Conservation (phyloP, 2,113 vertebrate species). For the Hymenochirus boettgeri region DNA sequence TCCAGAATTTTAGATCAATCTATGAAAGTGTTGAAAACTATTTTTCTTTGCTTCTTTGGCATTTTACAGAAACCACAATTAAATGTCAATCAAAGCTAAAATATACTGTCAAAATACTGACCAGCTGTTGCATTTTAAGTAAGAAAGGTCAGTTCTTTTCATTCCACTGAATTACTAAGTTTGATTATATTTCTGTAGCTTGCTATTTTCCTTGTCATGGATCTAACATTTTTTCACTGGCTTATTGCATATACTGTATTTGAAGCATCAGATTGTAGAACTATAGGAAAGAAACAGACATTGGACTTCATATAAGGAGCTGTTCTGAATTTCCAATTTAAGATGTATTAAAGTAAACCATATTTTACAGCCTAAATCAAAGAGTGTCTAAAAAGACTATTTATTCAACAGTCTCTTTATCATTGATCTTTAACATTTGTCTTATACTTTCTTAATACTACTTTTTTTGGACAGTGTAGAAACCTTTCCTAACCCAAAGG, state of each 20-base stretch:
- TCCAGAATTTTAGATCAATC: slow-evolving; percentile 24
- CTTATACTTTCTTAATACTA: no score
- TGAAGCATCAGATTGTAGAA: slow-evolving; percentile 20
- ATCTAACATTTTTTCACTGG: slow-evolving; percentile 9
- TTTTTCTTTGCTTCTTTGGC: slow-evolving; percentile 23
- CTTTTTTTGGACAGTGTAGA: no score
- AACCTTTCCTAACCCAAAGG: no score
- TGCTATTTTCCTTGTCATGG: slow-evolving; percentile 23
- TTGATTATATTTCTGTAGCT: slow-evolving; percentile 13
- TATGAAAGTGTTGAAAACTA: slow-evolving; percentile 21
- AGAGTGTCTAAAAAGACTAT: no score
- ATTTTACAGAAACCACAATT: slow-evolving; percentile 26
- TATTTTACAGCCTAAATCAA: no score
- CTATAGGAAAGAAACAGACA: no score
- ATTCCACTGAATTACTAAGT: slow-evolving; percentile 21
- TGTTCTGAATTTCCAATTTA: no score
- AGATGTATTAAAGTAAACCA: no score
- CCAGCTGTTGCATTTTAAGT: slow-evolving; percentile 17
- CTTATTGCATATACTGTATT: slow-evolving; percentile 4
- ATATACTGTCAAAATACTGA: slow-evolving; percentile 16
- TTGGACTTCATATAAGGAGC: no score
- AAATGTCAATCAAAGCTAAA: slow-evolving; percentile 29
- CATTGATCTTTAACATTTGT: no score
- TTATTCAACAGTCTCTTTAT: no score
- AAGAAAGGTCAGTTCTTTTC: slow-evolving; percentile 23